Evolutionary conservation across 1,140 invertebrate species (phyloP), one percentile per base, ranked within the genome.

Genomic region (Zaprionus vittiger): DNA sequence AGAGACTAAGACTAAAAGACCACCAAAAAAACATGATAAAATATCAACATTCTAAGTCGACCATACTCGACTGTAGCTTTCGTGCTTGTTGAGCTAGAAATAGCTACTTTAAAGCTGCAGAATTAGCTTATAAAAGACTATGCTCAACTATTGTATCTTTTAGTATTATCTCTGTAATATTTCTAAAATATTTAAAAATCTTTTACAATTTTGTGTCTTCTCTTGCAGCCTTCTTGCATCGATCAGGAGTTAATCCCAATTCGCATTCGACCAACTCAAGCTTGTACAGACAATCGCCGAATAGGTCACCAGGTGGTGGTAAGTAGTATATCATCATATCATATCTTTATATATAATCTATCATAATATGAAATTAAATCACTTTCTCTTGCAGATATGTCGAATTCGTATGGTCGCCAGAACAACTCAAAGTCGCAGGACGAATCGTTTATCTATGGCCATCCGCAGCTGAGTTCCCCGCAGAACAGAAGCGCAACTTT

Each of bases 361-460:
- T 20, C 37, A 38, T 11, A 17, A 17, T 47, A 47, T 17, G 9
- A 7, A 9, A 47, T 47, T 3, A 3, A 17, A 5, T 12, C 41
- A n/a, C 37, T 37, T 57, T 54, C 2, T 49, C 14, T 47, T 64
- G 41, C 64, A 63, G 71, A 38, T 20, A 24, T 20, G 37, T 55
- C 47, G n/a, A 59, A 14, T 38, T 61, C 70, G 26, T n/a, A 4
- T 11, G 52, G 55, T 4, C 54, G 17, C n/a, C 24, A 41, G 34
- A 24, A 28, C 24, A 57, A 37, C 0, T 57, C 61, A 0, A 54
- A 28, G 6, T 12, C 12, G 0, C 37, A 28, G 20, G 70, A 78
- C 15, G 76, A 80, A 12, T 66, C 66, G 11, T 80, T 60, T 38
- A 65, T 80, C 66, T 80, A 78, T 47, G 76, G 79, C 2, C 41